phyloP scores from a whole-genome alignment of 2,888 invertebrate species.

The Parnassius glacialis region DNA sequence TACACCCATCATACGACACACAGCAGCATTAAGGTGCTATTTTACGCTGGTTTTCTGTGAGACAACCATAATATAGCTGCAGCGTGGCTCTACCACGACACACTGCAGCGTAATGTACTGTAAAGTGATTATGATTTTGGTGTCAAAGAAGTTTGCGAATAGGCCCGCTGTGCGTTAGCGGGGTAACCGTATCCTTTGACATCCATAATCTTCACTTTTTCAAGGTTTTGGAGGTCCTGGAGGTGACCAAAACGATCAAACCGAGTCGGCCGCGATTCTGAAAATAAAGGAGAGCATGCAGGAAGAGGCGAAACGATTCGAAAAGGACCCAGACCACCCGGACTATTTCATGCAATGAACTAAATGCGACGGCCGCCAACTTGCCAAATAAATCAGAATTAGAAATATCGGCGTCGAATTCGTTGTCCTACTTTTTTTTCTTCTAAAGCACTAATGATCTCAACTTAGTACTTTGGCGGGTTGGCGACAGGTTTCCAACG shows the following conservation, averaged over 20 bases:
- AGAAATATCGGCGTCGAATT: slow-evolving; percentile 14
- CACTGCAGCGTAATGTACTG: too few species aligned
- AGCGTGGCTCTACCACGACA: too few species aligned
- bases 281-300: slow-evolving; percentile 99
- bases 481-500: slow-evolving; percentile 47
- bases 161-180: too few species aligned
- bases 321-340: slow-evolving; percentile 98
- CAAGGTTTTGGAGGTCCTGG: slow-evolving; percentile 77
- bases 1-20: too few species aligned
- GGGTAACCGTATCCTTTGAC: too few species aligned
- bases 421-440: slow-evolving; percentile 12
- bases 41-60: too few species aligned
- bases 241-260: slow-evolving; percentile 89
- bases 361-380: slow-evolving; percentile 34
- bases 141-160: too few species aligned
- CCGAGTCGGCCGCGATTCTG: slow-evolving; percentile 99
- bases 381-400: slow-evolving; percentile 32
- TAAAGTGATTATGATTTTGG: too few species aligned
- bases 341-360: slow-evolving; percentile 98
- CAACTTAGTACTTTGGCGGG: slow-evolving; percentile 45
- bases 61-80: too few species aligned
- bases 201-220: not conserved
- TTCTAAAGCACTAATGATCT: slow-evolving; percentile 41
- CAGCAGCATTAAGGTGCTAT: too few species aligned
- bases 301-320: slow-evolving; percentile 99